Base-by-base conservation (phyloP, 2,888 invertebrate genomes). In the Amorpha juglandis region DNA sequence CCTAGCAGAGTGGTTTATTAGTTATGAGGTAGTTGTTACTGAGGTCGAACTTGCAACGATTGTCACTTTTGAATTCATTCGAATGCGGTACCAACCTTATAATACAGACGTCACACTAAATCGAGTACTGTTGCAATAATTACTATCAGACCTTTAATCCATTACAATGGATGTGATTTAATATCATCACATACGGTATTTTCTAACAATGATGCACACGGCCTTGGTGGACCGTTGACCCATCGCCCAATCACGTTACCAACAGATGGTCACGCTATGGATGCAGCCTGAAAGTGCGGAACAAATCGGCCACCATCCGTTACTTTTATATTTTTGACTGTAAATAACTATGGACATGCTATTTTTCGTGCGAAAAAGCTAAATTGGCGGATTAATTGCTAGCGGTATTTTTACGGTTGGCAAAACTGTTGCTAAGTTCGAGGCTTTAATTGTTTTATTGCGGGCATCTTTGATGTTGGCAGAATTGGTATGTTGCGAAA, bases 361-460 rank as follows among this genome's bases (percentile, higher is more conserved):
- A 58, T 58, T 58, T 55, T 58, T 58, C 58, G 58, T 58, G 58
- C 58, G 58, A 58, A 58, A 58, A 58, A 38, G 58, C 58, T 58
- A 58, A 58, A 58, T 58, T 42, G 42, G 58, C 58, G 58, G 58
- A 58, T 58, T 58, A 58, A 58, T 58, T 42, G 58, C 42, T 58
- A 58, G 58, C 58, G 58, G 58, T 58, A 58, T 58, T 21, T 50
- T 58, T 58, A 58, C 58, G 58, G 58, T 58, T 58, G 58, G 58
- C 58, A 58, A 38, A 58, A 58, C 58, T 58, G 58, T 58, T 58
- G 58, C 58, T 58, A 19, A 58, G 58, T 38, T 55, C 35, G 9
- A 42, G 1, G 27, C n/a, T 53, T 53, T 58, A 58, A 58, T 58
- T 58, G 42, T 58, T 58, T 58, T 58, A 58, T 58, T 58, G 58